Evolutionary conservation across 2,888 invertebrate genomes (phyloP), one percentile per base, ranked within the genome.

Genomic region (Polydrusus tereticollis): DNA sequence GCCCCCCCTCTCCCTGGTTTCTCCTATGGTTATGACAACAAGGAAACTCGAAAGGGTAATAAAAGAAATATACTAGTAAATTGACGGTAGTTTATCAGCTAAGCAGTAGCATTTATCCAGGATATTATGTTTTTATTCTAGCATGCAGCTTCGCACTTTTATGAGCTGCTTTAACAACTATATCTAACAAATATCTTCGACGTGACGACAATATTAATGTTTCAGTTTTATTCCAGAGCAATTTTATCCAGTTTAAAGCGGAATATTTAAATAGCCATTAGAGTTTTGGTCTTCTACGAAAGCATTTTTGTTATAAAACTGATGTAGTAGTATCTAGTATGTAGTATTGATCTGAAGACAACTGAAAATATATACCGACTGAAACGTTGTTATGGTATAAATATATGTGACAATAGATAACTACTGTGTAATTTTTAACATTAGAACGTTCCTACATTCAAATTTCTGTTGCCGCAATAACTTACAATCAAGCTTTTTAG

Each of bases 131-230:
- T 73, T 73, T 59, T 59, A 73, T 69, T 73, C 64, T 67, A 69
- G 73, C 69, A 73, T 62, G 73, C 65, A 45, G 66, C 63, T 63
- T 73, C 67, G 70, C 73, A 70, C 66, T 73, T 73, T 73, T 73
- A 73, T 73, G 70, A 70, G 65, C 58, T 21, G 52, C 65, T 65
- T 73, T 69, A 69, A 69, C 73, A 73, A 73, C 73, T 73, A 69
- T 69, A n/a, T n/a, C 69, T 69, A 73, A 73, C 73, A 73, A 73
- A 73, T 73, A 73, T 69, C 73, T 69, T 55, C 47, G 55, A 65
- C 73, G 69, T 70, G 73, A 69, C 38, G 26, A 62, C n/a, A 65
- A 66, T 70, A 65, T 69, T 70, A 69, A 73, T 55, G 55, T 65
- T 70, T 59, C 70, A 38, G 70, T 58, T 65, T 66, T 62, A 62